Percentiles rank a stretch among this genome's conserved stretches.
Conservation (phyloP, 2,888 invertebrate species). For the Hydroisotoma schaefferi region DNA sequence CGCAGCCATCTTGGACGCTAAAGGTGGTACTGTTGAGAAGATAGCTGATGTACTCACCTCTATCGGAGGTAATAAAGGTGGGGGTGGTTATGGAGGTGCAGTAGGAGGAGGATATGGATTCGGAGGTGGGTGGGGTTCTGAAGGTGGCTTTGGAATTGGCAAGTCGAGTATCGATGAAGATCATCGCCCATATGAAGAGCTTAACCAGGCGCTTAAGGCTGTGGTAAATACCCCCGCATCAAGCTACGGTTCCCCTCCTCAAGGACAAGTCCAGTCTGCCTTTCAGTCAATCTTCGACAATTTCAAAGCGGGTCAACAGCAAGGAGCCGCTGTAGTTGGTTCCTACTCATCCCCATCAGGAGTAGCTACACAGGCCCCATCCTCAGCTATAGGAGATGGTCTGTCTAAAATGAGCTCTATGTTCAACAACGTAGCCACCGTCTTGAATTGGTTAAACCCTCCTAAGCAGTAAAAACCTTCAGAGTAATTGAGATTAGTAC, state of each 20-base stretch:
- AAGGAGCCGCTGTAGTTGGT: background rate
- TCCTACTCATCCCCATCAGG: constrained; percentile 2
- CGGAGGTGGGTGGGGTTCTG: background rate
- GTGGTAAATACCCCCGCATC: constrained; percentile 6
- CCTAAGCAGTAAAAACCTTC: background rate
- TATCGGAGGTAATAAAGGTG: background rate
- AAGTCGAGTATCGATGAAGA: background rate
- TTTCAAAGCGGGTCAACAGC: background rate
- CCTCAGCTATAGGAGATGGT: background rate
- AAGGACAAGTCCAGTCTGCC: background rate
- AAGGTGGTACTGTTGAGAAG: background rate
- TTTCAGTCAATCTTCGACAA: constrained; percentile 6
- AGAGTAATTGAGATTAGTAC: background rate
- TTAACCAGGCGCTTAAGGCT: background rate
- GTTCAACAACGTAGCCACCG: constrained; percentile 4
- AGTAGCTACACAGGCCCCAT: background rate
- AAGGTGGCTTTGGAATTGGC: background rate
- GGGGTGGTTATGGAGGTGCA: background rate
- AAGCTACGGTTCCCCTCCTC: background rate
- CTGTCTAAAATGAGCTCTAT: constrained; percentile 7
- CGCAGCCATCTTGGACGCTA: constrained; percentile 1
- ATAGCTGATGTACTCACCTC: background rate
- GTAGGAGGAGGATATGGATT: background rate
- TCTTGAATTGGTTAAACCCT: background rate
- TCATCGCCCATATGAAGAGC: background rate